Evolutionary conservation across 1,140 invertebrate species (phyloP).

Genomic region (Brachystomella parvula): DNA sequence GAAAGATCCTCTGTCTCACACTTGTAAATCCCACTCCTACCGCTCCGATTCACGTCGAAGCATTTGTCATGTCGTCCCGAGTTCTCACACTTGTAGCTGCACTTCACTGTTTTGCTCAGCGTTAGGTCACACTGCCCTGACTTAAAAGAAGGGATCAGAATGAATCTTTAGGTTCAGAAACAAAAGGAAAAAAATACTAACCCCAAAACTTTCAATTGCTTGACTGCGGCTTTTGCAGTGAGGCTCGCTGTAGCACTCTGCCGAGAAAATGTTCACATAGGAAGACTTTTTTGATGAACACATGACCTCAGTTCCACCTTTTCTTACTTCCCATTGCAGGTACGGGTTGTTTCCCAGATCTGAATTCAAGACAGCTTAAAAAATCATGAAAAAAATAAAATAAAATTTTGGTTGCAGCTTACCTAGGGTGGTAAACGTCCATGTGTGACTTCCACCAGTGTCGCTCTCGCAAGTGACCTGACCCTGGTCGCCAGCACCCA

Average conservation of each 20-base stretch:
- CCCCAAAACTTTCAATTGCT: conserved; percentile 4
- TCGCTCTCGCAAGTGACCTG: background rate
- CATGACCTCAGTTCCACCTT: background rate
- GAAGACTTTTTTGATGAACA: background rate
- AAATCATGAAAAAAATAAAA: background rate
- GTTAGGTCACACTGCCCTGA: background rate
- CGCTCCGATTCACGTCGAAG: background rate
- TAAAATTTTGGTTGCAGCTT: background rate
- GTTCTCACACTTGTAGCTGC: background rate
- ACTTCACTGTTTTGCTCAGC: background rate
- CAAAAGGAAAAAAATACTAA: background rate
- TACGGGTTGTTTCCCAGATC: background rate
- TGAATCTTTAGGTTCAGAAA: background rate
- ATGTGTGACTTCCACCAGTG: background rate
- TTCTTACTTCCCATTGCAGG: background rate
- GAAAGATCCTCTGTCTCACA: conserved; percentile 1
- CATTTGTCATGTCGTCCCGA: conserved; percentile 2
- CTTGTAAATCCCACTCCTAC: conserved; percentile 6
- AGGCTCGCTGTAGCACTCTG: background rate
- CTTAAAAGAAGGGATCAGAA: background rate
- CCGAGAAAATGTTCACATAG: background rate
- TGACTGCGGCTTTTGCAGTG: background rate
- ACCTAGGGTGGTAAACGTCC: background rate
- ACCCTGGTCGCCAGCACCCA: background rate
- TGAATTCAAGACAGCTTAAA: background rate